These are phyloP conservation scores for Drosophila nr. perissopoda DNA, from an alignment of 2,888 invertebrate genomes.

Conservation along the genomic window DNA sequence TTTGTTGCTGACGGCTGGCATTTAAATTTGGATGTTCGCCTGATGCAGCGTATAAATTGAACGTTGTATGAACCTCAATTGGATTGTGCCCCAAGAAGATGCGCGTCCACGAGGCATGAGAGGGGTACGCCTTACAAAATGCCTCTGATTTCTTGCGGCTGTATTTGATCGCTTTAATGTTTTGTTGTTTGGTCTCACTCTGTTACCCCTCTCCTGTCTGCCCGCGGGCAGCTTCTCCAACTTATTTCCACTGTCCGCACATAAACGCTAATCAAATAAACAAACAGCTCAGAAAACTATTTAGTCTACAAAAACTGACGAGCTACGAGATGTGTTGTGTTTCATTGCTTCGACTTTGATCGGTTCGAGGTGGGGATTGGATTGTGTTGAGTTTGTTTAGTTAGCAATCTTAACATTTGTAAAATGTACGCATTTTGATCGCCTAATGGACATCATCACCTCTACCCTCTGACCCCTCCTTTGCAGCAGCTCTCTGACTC, in stretches of 20 bases:
- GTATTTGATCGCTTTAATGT: constrained; percentile 24
- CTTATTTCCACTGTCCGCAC: constrained; percentile 12
- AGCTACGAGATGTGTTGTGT: not conserved
- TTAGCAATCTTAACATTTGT: constrained; percentile 23
- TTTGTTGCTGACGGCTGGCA: constrained; percentile 17
- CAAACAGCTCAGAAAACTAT: constrained; percentile 75
- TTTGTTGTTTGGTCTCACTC: constrained; percentile 7
- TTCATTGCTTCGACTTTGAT: constrained; percentile 38
- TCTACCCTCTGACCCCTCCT: not conserved
- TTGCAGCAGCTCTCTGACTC: constrained; percentile 21
- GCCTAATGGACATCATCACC: constrained; percentile 18
- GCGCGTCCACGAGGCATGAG: not conserved
- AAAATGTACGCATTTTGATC: constrained; percentile 28
- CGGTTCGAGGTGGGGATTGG: constrained; percentile 25
- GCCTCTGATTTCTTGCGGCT: constrained; percentile 14
- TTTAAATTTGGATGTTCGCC: constrained; percentile 42
- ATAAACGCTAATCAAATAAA: constrained; percentile 74
- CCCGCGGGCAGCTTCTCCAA: not conserved
- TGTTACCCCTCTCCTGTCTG: not conserved
- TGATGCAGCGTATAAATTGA: constrained; percentile 51
- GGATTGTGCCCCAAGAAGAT: constrained; percentile 36
- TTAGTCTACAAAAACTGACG: constrained; percentile 60
- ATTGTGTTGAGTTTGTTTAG: constrained; percentile 24
- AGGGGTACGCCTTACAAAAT: constrained; percentile 6
- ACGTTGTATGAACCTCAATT: constrained; percentile 47